Conservation (phyloP, 1,140 invertebrate genomes). For the Berghia stephanieae region DNA sequence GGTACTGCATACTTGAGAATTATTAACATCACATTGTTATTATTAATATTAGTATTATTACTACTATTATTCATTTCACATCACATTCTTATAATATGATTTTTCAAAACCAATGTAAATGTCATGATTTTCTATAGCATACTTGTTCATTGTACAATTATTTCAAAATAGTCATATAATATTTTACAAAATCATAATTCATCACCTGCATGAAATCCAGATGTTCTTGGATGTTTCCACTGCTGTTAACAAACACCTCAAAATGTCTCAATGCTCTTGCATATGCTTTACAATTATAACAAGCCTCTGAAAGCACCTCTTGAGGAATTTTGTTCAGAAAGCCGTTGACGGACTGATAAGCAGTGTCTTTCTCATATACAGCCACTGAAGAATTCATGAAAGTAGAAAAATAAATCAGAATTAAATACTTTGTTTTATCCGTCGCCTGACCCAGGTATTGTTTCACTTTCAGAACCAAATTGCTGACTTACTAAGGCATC, state of each 20-base stretch:
- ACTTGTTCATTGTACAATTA: no score
- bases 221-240: constrained; percentile 58
- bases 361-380: constrained; percentile 45
- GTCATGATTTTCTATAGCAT: no score
- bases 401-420: not conserved
- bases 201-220: constrained; percentile 67
- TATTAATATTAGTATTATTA: no score
- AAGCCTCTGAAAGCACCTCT: constrained; percentile 68
- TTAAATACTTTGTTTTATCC: not conserved
- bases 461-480: not conserved
- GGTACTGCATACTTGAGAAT: no score
- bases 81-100: no score
- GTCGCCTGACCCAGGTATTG: not conserved
- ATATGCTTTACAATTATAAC: constrained; percentile 71
- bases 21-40: no score
- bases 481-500: no score
- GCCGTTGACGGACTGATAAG: constrained; percentile 53
- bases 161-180: no score
- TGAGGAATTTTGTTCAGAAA: constrained; percentile 69
- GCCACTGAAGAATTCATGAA: constrained; percentile 19
- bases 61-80: no score
- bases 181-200: not conserved
- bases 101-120: no score
- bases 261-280: constrained; percentile 70
- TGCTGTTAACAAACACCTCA: constrained; percentile 67